Percentiles rank a stretch among this genome's conserved stretches.
These are phyloP conservation scores for Dicaeum eximium DNA, from an alignment of 2,113 vertebrate genomes.

Conservation along the genomic window DNA sequence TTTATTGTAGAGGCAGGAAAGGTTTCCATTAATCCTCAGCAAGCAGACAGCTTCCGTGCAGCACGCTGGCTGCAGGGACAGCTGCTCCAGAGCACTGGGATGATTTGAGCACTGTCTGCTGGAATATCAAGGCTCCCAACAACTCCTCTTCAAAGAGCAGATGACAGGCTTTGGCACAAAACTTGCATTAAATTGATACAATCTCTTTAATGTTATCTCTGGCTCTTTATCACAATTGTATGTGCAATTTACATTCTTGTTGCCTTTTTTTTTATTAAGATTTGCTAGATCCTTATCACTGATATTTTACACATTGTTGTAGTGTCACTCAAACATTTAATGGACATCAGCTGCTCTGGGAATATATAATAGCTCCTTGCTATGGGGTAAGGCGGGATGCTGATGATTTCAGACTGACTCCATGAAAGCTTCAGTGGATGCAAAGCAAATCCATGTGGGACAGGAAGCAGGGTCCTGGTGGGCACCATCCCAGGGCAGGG, in stretches of 20 bases:
- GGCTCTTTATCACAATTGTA: slow-evolving; percentile 57
- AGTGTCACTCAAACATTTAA: slow-evolving; percentile 52
- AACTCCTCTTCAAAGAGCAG: slow-evolving; percentile 29
- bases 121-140: not conserved
- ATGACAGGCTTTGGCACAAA: slow-evolving; percentile 47
- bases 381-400: not conserved
- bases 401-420: not conserved
- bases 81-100: not conserved
- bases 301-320: slow-evolving; percentile 54
- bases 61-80: not conserved
- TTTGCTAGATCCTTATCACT: slow-evolving; percentile 41
- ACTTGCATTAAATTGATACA: slow-evolving; percentile 58
- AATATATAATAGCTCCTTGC: not conserved
- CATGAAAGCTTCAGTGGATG: not conserved
- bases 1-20: not conserved
- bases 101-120: not conserved
- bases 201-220: slow-evolving; percentile 66
- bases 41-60: not conserved
- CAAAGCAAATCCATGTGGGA: not conserved
- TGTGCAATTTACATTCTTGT: slow-evolving; percentile 63
- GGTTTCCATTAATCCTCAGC: slow-evolving; percentile 31
- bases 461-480: not conserved
- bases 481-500: not conserved
- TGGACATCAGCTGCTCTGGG: slow-evolving; percentile 16
- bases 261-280: slow-evolving; percentile 21